Percentiles rank a stretch among this genome's conserved stretches.
Evolutionary conservation across 1,140 invertebrate species (phyloP).

Genomic region (Orussus abietinus): DNA sequence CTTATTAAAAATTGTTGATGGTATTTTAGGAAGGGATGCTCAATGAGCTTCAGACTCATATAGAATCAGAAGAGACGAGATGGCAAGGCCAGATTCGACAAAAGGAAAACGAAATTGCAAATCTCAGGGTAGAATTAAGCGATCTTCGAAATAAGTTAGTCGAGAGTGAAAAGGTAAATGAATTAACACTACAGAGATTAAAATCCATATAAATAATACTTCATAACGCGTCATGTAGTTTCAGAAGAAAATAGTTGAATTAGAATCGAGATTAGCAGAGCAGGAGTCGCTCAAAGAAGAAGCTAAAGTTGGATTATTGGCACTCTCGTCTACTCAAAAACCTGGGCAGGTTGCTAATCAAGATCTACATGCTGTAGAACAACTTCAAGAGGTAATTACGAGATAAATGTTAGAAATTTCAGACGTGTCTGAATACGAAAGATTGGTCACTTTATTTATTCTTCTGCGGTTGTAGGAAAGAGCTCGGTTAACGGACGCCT

Average conservation of each 20-base stretch:
- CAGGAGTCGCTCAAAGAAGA: slow-evolving; percentile 21
- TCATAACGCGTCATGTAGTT: slow-evolving; percentile 21
- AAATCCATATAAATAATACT: not conserved
- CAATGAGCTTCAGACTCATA: slow-evolving; percentile 65
- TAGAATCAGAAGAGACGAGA: slow-evolving; percentile 65
- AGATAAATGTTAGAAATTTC: no score
- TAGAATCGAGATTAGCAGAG: slow-evolving; percentile 32
- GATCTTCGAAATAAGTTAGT: slow-evolving; percentile 33
- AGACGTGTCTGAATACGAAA: no score
- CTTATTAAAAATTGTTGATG: slow-evolving; percentile 19
- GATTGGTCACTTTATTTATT: slow-evolving; percentile 14
- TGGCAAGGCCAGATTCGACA: slow-evolving; percentile 63
- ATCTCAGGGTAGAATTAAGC: slow-evolving; percentile 52
- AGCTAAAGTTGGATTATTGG: slow-evolving; percentile 21
- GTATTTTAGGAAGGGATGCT: slow-evolving; percentile 63
- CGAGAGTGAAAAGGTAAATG: slow-evolving; percentile 25
- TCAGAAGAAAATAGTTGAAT: slow-evolving; percentile 30
- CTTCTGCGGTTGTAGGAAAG: slow-evolving; percentile 35
- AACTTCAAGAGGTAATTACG: slow-evolving; percentile 37
- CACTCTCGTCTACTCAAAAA: slow-evolving; percentile 19
- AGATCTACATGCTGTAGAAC: slow-evolving; percentile 24
- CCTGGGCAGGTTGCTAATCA: slow-evolving; percentile 12
- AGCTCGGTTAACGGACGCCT: slow-evolving; percentile 24
- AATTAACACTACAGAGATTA: not conserved
- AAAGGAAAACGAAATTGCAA: slow-evolving; percentile 61